A percentile compares a stretch with the other conserved stretches of the same genome.
Evolutionary conservation across 2,113 vertebrate species (phyloP).

Genomic region (Chaenogobius annularis): DNA sequence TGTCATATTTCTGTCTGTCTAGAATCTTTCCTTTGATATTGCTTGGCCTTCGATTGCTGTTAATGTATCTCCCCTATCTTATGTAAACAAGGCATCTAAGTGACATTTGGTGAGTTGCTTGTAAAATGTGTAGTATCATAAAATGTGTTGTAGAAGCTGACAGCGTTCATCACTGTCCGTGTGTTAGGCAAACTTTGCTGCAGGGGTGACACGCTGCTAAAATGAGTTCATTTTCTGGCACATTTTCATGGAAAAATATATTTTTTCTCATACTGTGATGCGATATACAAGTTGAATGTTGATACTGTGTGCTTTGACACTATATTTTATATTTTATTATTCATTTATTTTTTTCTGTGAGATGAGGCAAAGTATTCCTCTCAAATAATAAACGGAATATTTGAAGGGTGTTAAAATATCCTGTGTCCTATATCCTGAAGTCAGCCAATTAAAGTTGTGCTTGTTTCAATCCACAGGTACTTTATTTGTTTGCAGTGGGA

Average conservation of each 20-base stretch:
- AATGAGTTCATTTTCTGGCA: constrained; percentile 22
- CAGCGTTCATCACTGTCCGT: constrained; percentile 35
- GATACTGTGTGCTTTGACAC: background rate
- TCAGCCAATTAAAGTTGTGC: background rate
- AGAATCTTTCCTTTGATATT: too few relatives aligned
- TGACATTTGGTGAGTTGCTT: constrained; percentile 33
- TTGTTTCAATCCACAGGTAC: constrained; percentile 9
- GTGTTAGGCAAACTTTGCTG: constrained; percentile 23
- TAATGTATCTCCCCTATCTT: too few relatives aligned
- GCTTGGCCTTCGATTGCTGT: too few relatives aligned
- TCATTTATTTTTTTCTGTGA: background rate
- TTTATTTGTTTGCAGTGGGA: constrained; percentile 22
- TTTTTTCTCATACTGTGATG: too few relatives aligned
- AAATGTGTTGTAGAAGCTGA: constrained; percentile 47
- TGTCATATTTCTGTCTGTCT: too few relatives aligned
- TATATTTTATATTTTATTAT: background rate
- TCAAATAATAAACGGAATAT: too few relatives aligned
- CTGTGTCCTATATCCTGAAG: too few relatives aligned
- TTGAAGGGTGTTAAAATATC: background rate
- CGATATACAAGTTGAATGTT: background rate
- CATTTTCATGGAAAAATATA: constrained; percentile 1
- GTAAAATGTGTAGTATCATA: constrained; percentile 45
- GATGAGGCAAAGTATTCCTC: background rate
- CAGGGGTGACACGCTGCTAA: constrained; percentile 22
- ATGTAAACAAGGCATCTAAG: too few relatives aligned